Evolutionary conservation across 2,888 invertebrate species (phyloP).

Genomic region (Meandrusa payeni): DNA sequence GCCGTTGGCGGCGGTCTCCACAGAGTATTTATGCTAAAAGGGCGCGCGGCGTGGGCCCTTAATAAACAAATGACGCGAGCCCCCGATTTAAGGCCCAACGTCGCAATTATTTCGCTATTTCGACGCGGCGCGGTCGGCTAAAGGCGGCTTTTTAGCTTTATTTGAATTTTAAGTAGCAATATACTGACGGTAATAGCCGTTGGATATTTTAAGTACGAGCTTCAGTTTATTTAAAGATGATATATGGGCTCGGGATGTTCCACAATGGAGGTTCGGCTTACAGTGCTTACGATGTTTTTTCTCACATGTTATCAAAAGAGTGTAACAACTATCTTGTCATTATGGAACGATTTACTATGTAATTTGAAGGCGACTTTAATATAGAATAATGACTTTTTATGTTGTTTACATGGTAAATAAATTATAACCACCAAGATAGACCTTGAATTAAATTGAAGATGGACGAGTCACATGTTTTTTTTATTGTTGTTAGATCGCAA

Average conservation of each 20-base stretch:
- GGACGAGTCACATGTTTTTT: too few species aligned
- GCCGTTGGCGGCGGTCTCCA: conserved; percentile 11
- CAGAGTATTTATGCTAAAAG: conserved; percentile 66
- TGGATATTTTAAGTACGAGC: conserved; percentile 31
- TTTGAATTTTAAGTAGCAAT: conserved; percentile 52
- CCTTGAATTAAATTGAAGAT: too few species aligned
- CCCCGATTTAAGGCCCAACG: conserved; percentile 59
- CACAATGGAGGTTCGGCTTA: conserved; percentile 16
- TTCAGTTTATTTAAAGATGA: conserved; percentile 24
- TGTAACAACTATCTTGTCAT: too few species aligned
- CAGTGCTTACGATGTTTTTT: not conserved
- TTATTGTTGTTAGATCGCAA: too few species aligned
- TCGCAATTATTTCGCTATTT: conserved; percentile 73
- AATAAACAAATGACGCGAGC: conserved; percentile 72
- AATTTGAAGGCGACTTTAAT: too few species aligned
- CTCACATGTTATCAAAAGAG: too few species aligned
- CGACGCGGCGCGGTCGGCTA: conserved; percentile 45
- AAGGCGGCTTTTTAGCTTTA: conserved; percentile 59
- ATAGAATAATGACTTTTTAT: not conserved
- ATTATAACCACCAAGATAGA: not conserved
- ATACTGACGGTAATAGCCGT: conserved; percentile 27
- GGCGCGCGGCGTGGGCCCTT: conserved; percentile 53
- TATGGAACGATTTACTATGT: too few species aligned
- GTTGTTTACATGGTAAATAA: not conserved
- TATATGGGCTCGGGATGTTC: conserved; percentile 14